phyloP scores from a whole-genome alignment of 2,797 vertebrate species.

The Gymnodraco acuticeps region DNA sequence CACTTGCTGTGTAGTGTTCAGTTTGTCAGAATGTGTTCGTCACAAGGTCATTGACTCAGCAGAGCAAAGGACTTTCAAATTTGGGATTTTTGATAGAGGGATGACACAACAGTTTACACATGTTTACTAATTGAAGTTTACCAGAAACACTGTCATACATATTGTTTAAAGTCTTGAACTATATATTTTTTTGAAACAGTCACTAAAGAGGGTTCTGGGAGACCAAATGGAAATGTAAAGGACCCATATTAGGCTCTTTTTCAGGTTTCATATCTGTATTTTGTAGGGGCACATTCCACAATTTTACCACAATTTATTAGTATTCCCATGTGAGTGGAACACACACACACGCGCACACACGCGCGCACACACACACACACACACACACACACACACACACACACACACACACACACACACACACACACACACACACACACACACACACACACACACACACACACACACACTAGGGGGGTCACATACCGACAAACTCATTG shows the following conservation, averaged over 20 bases:
- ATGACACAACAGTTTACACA: not conserved
- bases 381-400: slow-evolving; percentile 6
- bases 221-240: not conserved
- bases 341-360: slow-evolving; percentile 1
- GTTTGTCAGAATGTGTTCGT: slow-evolving; percentile 33
- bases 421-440: slow-evolving; percentile 16
- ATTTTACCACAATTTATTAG: no score
- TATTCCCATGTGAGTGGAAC: not conserved
- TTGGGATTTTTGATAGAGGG: not conserved
- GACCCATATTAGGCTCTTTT: no score
- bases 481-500: slow-evolving; percentile 90
- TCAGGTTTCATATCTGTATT: no score
- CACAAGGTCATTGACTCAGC: slow-evolving; percentile 57
- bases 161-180: not conserved
- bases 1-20: slow-evolving; percentile 33
- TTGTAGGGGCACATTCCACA: no score
- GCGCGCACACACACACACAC: slow-evolving; percentile 17
- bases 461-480: slow-evolving; percentile 5
- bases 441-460: not conserved
- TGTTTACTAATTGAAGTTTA: not conserved
- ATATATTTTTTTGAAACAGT: not conserved
- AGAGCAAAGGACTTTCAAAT: not conserved
- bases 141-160: not conserved
- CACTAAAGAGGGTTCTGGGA: not conserved
- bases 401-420: slow-evolving; percentile 12